These are phyloP conservation scores for Brienomyrus brachyistius DNA, from an alignment of 2,113 vertebrate species.

Conservation along the genomic window DNA sequence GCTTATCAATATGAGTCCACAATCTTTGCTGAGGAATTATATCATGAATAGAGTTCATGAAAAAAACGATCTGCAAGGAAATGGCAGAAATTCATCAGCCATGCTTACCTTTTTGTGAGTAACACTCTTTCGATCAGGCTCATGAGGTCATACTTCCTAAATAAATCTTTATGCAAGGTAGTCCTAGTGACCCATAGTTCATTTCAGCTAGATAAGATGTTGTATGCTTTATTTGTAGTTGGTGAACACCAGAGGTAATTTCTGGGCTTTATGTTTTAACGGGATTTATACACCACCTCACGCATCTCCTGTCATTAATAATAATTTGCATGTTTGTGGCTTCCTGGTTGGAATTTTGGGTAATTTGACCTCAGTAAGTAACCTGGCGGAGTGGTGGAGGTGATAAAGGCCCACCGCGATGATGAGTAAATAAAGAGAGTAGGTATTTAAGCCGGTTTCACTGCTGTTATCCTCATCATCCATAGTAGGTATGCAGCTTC, in stretches of 20 bases:
- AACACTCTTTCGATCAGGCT: neutral
- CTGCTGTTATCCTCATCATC: neutral
- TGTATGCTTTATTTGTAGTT: neutral
- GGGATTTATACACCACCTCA: neutral
- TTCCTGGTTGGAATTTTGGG: neutral
- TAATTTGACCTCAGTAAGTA: neutral
- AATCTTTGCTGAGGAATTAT: neutral
- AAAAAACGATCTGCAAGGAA: neutral
- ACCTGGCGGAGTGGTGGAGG: neutral
- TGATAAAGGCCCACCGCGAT: conserved; percentile 37
- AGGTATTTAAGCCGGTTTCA: neutral
- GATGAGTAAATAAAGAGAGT: conserved; percentile 31
- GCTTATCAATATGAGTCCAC: neutral
- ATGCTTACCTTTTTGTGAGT: neutral
- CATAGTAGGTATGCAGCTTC: neutral
- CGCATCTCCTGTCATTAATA: conserved; percentile 32
- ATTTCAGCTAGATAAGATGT: neutral
- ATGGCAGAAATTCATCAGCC: neutral
- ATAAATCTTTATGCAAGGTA: neutral
- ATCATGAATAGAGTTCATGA: neutral
- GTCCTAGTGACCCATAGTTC: neutral
- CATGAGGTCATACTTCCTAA: neutral
- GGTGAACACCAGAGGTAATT: neutral
- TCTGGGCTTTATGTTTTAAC: conserved; percentile 18
- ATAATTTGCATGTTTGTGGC: conserved; percentile 33